Conservation (phyloP, 2,113 vertebrate species). For the Podocnemis expansa region DNA sequence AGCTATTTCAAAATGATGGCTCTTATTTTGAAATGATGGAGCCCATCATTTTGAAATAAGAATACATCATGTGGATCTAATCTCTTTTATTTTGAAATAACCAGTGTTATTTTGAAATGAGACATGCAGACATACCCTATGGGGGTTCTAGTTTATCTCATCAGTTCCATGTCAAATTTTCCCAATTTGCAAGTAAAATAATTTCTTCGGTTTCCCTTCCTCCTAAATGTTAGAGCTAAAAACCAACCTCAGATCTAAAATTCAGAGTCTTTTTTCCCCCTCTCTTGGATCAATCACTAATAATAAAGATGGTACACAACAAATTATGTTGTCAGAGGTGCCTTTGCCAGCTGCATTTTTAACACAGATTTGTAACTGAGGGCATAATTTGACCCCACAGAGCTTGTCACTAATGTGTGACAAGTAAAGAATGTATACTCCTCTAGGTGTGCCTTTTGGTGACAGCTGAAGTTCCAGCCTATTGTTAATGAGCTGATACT, state of each 20-base stretch:
- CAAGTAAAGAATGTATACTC: not conserved
- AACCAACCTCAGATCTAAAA: not conserved
- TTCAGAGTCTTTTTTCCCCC: too few relatives aligned
- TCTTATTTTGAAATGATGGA: too few relatives aligned
- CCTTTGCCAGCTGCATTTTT: not conserved
- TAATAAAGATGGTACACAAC: too few relatives aligned
- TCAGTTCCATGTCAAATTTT: not conserved
- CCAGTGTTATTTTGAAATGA: too few relatives aligned
- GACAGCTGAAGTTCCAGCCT: not conserved
- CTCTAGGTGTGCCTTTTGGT: not conserved
- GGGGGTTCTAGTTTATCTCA: too few relatives aligned
- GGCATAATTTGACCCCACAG: not conserved
- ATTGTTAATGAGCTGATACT: not conserved
- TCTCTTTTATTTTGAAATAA: too few relatives aligned
- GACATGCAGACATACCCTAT: too few relatives aligned
- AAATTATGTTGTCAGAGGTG: constrained; percentile 6
- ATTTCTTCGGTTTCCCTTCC: not conserved
- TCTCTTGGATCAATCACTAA: too few relatives aligned
- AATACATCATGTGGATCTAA: too few relatives aligned
- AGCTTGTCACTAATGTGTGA: not conserved
- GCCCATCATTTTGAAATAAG: too few relatives aligned
- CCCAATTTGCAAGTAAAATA: constrained; percentile 5
- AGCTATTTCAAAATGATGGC: too few relatives aligned
- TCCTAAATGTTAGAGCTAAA: not conserved
- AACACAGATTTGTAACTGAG: not conserved